Conservation (phyloP, 2,113 vertebrate species). For the Aleadryas rufinucha region DNA sequence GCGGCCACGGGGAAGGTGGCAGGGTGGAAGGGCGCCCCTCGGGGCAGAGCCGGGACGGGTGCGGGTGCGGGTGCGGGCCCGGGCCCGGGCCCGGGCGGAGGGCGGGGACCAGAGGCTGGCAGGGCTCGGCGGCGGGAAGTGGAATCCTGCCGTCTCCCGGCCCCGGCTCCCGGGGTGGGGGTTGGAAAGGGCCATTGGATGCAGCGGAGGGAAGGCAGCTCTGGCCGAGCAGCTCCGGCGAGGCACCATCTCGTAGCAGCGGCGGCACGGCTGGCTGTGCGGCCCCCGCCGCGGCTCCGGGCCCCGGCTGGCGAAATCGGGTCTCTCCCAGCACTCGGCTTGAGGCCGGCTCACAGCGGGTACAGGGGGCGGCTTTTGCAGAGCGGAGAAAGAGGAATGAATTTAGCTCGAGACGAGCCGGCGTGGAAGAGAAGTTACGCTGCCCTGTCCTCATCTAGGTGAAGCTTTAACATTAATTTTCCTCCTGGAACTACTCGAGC, state of each 20-base stretch:
- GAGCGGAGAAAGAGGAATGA: neutral
- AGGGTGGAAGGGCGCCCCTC: neutral
- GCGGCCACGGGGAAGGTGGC: neutral
- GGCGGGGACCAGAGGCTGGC: neutral
- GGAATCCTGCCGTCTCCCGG: neutral
- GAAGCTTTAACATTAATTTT: neutral
- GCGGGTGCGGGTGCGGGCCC: no score
- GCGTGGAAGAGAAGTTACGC: no score
- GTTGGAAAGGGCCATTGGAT: neutral
- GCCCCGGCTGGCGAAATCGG: neutral
- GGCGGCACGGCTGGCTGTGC: neutral
- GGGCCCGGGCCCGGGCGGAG: neutral
- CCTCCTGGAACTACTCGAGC: neutral
- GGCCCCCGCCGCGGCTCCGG: neutral
- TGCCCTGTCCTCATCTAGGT: rapidly evolving
- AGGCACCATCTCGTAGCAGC: neutral
- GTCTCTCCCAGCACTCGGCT: neutral
- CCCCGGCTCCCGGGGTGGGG: neutral
- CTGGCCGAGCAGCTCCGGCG: neutral
- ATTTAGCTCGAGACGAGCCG: rapidly evolving
- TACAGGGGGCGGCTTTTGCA: neutral
- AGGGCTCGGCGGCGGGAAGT: neutral
- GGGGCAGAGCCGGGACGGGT: neutral
- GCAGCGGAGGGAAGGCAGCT: neutral
- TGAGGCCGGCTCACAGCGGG: rapidly evolving